Conservation (phyloP, 1,140 invertebrate species). For the Aphaenogaster rudis region DNA sequence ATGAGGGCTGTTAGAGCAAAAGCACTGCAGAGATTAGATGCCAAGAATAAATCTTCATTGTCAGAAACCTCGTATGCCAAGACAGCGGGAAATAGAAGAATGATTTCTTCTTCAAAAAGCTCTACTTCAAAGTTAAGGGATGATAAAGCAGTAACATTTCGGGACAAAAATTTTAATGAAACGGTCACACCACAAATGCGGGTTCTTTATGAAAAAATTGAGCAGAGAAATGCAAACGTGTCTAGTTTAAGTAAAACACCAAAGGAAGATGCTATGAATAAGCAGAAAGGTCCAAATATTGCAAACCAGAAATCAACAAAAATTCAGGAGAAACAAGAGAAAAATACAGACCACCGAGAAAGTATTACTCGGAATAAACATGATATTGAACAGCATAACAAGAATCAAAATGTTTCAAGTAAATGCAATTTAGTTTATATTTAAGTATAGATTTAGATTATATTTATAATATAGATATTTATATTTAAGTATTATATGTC, state of each 20-base stretch:
- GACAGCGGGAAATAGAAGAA: background rate
- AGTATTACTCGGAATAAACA: conserved; percentile 11
- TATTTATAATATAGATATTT: background rate
- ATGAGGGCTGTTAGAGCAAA: conserved; percentile 73
- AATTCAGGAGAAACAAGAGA: background rate
- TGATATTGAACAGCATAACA: background rate
- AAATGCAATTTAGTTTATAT: background rate
- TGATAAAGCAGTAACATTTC: background rate
- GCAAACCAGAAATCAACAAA: background rate
- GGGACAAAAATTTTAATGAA: background rate
- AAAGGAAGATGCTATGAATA: background rate
- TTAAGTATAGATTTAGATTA: background rate
- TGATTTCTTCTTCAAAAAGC: background rate
- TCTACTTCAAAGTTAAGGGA: background rate
- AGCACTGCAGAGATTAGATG: conserved; percentile 47
- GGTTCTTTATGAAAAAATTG: conserved; percentile 59
- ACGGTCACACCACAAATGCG: conserved; percentile 73
- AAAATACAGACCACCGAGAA: background rate
- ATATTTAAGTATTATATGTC: background rate
- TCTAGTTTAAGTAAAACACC: background rate
- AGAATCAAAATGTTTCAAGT: conserved; percentile 9
- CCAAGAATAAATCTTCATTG: background rate
- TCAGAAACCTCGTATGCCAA: background rate
- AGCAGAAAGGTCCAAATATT: background rate
- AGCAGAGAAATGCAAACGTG: background rate